Evolutionary conservation across 2,113 vertebrate genomes (phyloP).

Genomic region (Xenopus tropicalis): UCB_Xtro_10.0 CM004447.2:97290501-97291000

Average conservation of each 20-base stretch:
- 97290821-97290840: conserved; percentile 18
- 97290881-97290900: conserved; percentile 13
- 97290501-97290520: too few relatives aligned
- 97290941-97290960: too few relatives aligned
- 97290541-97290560: too few relatives aligned
- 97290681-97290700: conserved; percentile 35
- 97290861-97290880: conserved; percentile 9
- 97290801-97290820: conserved; percentile 17
- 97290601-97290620: too few relatives aligned
- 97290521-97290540: too few relatives aligned
- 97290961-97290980: too few relatives aligned
- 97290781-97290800: conserved; percentile 19
- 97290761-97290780: conserved; percentile 32
- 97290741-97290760: conserved; percentile 22
- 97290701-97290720: conserved; percentile 30
- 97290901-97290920: background rate
- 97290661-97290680: conserved; percentile 43
- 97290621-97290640: background rate
- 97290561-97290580: too few relatives aligned
- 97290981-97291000: too few relatives aligned
- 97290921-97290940: background rate
- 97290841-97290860: conserved; percentile 16
- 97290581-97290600: too few relatives aligned
- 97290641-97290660: conserved; percentile 34
- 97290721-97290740: conserved; percentile 35